A percentile compares a stretch with the other conserved stretches of the same genome.
Evolutionary conservation across 2,888 invertebrate genomes (phyloP).

Genomic region (Leptinotarsa haldemani): DNA sequence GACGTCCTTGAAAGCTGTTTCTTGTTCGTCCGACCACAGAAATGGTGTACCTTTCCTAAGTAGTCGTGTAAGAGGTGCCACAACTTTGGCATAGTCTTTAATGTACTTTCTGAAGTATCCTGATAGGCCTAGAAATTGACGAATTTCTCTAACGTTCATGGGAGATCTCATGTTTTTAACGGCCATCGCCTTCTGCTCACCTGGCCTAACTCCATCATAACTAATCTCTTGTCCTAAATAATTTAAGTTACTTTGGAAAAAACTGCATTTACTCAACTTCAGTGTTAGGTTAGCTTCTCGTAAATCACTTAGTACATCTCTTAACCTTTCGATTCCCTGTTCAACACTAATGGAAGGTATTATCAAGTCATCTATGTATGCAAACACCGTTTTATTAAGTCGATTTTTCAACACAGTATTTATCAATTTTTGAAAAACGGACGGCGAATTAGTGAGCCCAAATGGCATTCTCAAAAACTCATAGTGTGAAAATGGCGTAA

Average conservation of each 20-base stretch:
- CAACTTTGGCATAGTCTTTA: conserved; percentile 38
- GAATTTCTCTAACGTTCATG: conserved; percentile 38
- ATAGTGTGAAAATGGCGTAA: conserved; percentile 7
- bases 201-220: conserved; percentile 42
- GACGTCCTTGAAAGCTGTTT: conserved; percentile 30
- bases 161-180: conserved; percentile 38
- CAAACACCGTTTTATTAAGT: conserved; percentile 29
- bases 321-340: conserved; percentile 34
- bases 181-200: conserved; percentile 38
- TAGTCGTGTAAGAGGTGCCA: conserved; percentile 35
- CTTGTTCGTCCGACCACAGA: conserved; percentile 36
- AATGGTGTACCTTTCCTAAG: conserved; percentile 37
- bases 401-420: conserved; percentile 46
- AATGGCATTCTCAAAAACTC: conserved; percentile 49
- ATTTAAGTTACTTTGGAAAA: conserved; percentile 37
- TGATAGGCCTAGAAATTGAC: conserved; percentile 46
- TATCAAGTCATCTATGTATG: conserved; percentile 44
- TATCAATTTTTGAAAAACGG: conserved; percentile 54
- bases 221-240: conserved; percentile 47
- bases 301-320: conserved; percentile 2
- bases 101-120: conserved; percentile 44
- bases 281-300: conserved; percentile 36
- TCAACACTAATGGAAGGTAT: conserved; percentile 35
- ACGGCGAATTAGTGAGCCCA: conserved; percentile 45
- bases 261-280: conserved; percentile 42